Evolutionary conservation across 2,797 vertebrate genomes (phyloP).

Genomic region (Aeoliscus strigatus): DNA sequence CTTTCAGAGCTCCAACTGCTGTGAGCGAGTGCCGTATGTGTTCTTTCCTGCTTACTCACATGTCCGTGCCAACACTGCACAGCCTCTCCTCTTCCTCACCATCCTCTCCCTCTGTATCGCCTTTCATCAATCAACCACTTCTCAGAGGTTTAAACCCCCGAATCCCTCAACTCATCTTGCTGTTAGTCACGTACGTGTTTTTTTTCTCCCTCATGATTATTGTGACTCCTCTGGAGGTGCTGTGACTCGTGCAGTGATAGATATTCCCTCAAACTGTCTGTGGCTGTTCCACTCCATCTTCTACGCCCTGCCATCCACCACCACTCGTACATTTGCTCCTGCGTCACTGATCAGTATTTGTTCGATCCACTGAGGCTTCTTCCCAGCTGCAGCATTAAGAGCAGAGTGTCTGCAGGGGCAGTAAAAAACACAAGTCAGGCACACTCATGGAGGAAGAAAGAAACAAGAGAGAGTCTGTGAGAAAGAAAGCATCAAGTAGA

Average conservation of each 20-base stretch:
- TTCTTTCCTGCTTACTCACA: too few relatives aligned
- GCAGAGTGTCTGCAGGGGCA: slow-evolving; percentile 46
- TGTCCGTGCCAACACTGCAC: slow-evolving; percentile 20
- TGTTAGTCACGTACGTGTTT: slow-evolving; percentile 43
- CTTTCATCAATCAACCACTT: slow-evolving; percentile 58
- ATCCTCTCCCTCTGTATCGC: slow-evolving; percentile 32
- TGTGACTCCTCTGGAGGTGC: slow-evolving; percentile 52
- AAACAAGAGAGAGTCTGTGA: background rate
- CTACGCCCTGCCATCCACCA: slow-evolving; percentile 5
- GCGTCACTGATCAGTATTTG: slow-evolving; percentile 49
- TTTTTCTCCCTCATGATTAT: slow-evolving; percentile 55
- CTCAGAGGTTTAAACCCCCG: slow-evolving; percentile 54
- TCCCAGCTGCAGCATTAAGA: slow-evolving; percentile 56
- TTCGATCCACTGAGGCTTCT: slow-evolving; percentile 50
- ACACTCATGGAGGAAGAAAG: slow-evolving; percentile 7
- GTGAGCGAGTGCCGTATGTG: slow-evolving; percentile 26
- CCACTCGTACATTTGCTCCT: slow-evolving; percentile 35
- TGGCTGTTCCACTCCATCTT: slow-evolving; percentile 16
- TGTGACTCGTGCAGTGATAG: slow-evolving; percentile 44
- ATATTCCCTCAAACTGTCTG: slow-evolving; percentile 16
- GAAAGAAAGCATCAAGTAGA: too few relatives aligned
- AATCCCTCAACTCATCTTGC: slow-evolving; percentile 66
- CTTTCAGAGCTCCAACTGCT: slow-evolving; percentile 31
- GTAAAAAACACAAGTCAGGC: too few relatives aligned
- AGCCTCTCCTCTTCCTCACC: slow-evolving; percentile 16